Evolutionary conservation across 2,888 invertebrate genomes (phyloP), one percentile per base, ranked within the genome.

Genomic region (Salpingus planirostris): DNA sequence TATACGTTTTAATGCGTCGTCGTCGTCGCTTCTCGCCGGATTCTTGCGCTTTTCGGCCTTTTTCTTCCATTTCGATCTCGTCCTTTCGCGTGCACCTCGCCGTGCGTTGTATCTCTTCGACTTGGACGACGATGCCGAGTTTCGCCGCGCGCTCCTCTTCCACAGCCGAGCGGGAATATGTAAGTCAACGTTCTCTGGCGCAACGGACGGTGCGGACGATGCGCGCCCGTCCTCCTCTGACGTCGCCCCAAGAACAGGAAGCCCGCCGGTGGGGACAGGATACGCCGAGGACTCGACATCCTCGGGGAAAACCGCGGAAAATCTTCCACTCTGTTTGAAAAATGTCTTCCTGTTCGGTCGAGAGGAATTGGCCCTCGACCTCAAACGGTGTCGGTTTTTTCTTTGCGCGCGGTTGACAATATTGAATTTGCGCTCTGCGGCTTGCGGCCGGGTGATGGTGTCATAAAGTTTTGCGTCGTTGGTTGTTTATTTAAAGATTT

Each of bases 131-230:
- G 11, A 8, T 8, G 5, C 18, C 5, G 18, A 8, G 5, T 23
- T 10, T 23, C 23, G 23, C 30, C 27, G 25, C 31, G 29, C 29
- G 27, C 33, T 33, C 33, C 30, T 27, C 24, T 37, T 33, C 30
- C 26, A 32, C 32, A 32, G 32, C 30, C 30, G 33, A 33, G 37
- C 23, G 33, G 27, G 32, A 38, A 34, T 35, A 34, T 37, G 32
- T 38, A 39, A 39, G 39, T 39, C 39, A 39, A 39, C 32, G 39
- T 39, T 39, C 39, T 28, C 38, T 34, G 31, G 31, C 10, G 33
- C 31, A 31, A 29, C 24, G 35, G 34, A 25, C 29, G 23, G 35
- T 26, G 27, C 29, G 15, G 31, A 34, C 38, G 14, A 29, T 33
- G 25, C 22, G 13, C 18, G 13, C 15, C 31, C 24, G 25, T 38